A percentile compares a stretch with the other conserved stretches of the same genome.
phyloP scores from a whole-genome alignment of 2,797 vertebrate genomes.

The Lagodon rhomboides region DNA sequence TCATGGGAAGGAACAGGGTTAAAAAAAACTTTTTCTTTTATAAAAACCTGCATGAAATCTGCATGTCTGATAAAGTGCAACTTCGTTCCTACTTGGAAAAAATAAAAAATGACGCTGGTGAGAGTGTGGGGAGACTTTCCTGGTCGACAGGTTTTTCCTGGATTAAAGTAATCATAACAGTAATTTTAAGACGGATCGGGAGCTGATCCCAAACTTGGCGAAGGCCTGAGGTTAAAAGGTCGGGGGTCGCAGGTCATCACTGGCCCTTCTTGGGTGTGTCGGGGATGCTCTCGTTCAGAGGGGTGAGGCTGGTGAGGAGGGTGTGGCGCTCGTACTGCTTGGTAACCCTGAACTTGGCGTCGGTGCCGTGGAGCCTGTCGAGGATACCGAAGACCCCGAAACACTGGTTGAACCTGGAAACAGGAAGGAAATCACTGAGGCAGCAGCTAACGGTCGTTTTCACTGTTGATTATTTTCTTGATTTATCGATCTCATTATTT shows the following conservation, averaged over 20 bases:
- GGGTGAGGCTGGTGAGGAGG: slow-evolving; percentile 89
- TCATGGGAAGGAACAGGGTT: not conserved
- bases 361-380: slow-evolving; percentile 93
- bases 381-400: slow-evolving; percentile 92
- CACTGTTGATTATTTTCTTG: too few species aligned
- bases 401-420: slow-evolving; percentile 93
- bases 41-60: not conserved
- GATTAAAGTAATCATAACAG: slow-evolving; percentile 25
- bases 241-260: slow-evolving; percentile 49
- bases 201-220: not conserved
- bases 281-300: slow-evolving; percentile 90
- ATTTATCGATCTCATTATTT: too few species aligned
- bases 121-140: not conserved
- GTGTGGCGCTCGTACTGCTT: slow-evolving; percentile 91
- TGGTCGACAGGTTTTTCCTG: slow-evolving; percentile 18
- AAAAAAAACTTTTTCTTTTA: not conserved
- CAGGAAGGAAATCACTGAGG: not conserved
- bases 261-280: slow-evolving; percentile 82
- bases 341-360: slow-evolving; percentile 87
- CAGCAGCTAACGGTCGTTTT: too few species aligned
- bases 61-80: slow-evolving; percentile 26
- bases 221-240: slow-evolving; percentile 5
- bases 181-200: not conserved
- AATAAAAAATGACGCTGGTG: not conserved
- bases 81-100: not conserved